Conservation (phyloP, 2,888 invertebrate genomes). For the Auanema freiburgensis region DNA sequence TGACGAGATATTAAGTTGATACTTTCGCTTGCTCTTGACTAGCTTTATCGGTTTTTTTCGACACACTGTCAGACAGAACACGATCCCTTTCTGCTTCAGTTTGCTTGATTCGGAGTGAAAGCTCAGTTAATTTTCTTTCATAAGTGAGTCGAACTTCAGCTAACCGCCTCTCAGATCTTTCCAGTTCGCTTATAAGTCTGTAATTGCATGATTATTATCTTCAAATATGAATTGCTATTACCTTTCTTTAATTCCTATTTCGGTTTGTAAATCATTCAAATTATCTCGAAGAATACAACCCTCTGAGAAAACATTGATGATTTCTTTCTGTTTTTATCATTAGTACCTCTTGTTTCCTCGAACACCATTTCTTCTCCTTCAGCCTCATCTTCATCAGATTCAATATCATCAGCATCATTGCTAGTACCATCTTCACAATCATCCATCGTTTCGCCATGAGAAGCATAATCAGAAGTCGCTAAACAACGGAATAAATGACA, state of each 20-base stretch:
- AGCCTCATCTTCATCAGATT: conserved; percentile 26
- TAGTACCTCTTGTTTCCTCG: conserved; percentile 71
- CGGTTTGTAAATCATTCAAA: conserved; percentile 83
- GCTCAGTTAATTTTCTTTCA: conserved; percentile 50
- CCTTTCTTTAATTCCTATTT: conserved; percentile 90
- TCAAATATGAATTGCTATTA: conserved; percentile 6
- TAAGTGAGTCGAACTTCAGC: conserved; percentile 69
- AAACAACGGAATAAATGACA: conserved; percentile 9
- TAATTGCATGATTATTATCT: neutral
- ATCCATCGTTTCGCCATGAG: conserved; percentile 23
- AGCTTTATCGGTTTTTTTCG: conserved; percentile 19
- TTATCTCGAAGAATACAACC: conserved; percentile 72
- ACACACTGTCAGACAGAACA: conserved; percentile 34
- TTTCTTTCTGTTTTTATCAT: neutral
- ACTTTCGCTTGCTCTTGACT: conserved; percentile 32
- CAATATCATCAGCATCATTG: conserved; percentile 37
- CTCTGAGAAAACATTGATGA: neutral
- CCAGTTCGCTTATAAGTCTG: conserved; percentile 84
- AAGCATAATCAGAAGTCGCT: conserved; percentile 43
- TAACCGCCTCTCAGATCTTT: conserved; percentile 82
- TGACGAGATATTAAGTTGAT: conserved; percentile 3
- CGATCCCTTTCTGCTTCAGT: conserved; percentile 54
- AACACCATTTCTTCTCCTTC: conserved; percentile 66
- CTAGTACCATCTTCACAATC: conserved; percentile 57
- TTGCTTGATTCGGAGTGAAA: conserved; percentile 38